Percentiles rank a stretch among this genome's conserved stretches.
Conservation (phyloP, 2,113 vertebrate species). For the Anguilla japonica region DNA sequence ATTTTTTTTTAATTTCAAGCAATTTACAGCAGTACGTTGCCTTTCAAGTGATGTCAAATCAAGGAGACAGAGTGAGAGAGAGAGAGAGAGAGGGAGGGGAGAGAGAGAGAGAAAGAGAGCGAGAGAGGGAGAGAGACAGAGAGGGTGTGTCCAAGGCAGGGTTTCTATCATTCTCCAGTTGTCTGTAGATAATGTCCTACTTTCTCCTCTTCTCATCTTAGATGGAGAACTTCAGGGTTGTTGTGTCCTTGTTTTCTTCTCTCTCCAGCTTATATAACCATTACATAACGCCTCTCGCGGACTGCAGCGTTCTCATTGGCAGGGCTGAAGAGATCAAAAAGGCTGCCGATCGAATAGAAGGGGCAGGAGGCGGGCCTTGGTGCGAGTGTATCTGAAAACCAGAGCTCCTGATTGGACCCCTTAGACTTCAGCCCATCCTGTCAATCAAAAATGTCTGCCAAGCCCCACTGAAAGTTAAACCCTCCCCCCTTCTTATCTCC, state of each 20-base stretch:
- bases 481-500: background rate
- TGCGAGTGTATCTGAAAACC: background rate
- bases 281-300: background rate
- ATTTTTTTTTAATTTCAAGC: too few species aligned
- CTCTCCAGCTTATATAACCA: background rate
- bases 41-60: too few species aligned
- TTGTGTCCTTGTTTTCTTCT: background rate
- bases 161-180: background rate
- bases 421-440: background rate
- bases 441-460: background rate
- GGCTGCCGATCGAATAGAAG: background rate
- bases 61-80: too few species aligned
- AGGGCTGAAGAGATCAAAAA: background rate
- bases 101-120: background rate
- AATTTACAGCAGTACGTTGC: too few species aligned
- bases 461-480: background rate
- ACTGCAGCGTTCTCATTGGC: background rate
- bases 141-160: background rate
- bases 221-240: background rate
- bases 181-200: background rate
- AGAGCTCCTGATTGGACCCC: background rate
- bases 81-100: background rate
- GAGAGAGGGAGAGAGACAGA: background rate
- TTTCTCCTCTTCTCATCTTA: background rate
- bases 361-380: background rate